Evolutionary conservation across 2,888 invertebrate genomes (phyloP), one percentile per base, ranked within the genome.

Genomic region (Stenoptilia bipunctidactyla): DNA sequence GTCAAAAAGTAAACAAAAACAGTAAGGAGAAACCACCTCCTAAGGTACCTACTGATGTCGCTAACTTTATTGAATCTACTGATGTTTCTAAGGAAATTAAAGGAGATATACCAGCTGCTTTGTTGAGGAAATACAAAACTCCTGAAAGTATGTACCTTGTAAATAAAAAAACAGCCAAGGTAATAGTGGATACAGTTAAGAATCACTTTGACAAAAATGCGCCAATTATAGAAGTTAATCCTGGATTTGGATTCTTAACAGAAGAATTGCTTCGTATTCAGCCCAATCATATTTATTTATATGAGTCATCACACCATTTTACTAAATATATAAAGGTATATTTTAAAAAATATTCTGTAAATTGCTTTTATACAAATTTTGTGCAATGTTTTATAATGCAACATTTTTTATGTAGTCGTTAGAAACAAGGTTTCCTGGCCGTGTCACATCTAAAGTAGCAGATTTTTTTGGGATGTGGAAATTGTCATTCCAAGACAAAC

Each of bases 181-280:
- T 56, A 45, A 74, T 86, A 41, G 56, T 58, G 1, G 50, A 59
- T 15, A 53, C 72, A 15, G 60, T 87, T n/a, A 59, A 58, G 44
- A 49, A 53, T 9, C 55, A 72, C 44, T 49, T 86, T 14, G 50
- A 50, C 15, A 44, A 56, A 9, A 52, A 61, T n/a, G 52, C 61
- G 10, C 70, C 84, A 1, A 56, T 89, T 12, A 66, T 89, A n/a
- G 92, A 92, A 74, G 75, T 89, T 0, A 90, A 90, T 69, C 89
- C 92, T 1, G 92, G 92, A 0, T 68, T 88, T 34, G 91, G 92
- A 0, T 63, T 88, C 13, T 62, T 92, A 37, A 89, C 90, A 1
- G 62, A 79, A 47, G 77, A 89, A 49, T 58, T 92, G 25, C 61
- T 92, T 2, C 56, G 84, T 5, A 63, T 61, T 47, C 80, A 79